Evolutionary conservation across 2,797 vertebrate genomes (phyloP).

Genomic region (Labroides dimidiatus): DNA sequence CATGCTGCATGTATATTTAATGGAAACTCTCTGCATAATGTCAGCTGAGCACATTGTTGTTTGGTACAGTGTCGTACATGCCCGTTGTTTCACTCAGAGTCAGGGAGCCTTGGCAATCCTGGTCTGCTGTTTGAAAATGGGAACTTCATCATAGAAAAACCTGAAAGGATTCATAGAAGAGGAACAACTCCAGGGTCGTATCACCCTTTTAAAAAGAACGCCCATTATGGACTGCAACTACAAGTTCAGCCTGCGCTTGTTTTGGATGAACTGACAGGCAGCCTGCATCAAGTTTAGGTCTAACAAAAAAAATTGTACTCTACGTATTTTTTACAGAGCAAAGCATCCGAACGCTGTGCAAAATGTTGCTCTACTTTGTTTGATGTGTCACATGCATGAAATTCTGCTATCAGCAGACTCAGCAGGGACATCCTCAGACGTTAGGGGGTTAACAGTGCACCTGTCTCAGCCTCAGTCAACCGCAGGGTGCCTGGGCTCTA

Average conservation of each 20-base stretch:
- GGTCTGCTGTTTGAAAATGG: conserved; percentile 11
- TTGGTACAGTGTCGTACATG: conserved; percentile 55
- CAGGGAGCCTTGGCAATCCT: conserved; percentile 8
- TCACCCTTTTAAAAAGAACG: conserved; percentile 22
- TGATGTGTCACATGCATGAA: conserved; percentile 15
- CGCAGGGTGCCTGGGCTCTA: conserved; percentile 67
- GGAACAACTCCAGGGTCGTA: conserved; percentile 5
- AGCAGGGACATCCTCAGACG: conserved; percentile 62
- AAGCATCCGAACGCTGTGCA: conserved; percentile 18
- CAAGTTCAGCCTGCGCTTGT: conserved; percentile 5
- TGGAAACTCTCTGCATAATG: conserved; percentile 72
- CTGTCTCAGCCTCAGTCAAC: conserved; percentile 75
- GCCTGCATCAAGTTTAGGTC: not conserved
- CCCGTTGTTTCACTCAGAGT: not conserved
- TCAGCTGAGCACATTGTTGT: conserved; percentile 71
- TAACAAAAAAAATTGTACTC: conserved; percentile 5
- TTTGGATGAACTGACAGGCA: not conserved
- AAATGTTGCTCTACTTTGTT: conserved; percentile 5
- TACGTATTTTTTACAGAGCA: not conserved
- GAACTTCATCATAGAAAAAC: conserved; percentile 9
- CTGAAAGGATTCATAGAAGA: conserved; percentile 6
- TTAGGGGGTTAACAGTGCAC: conserved; percentile 80
- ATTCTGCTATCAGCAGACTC: conserved; percentile 39
- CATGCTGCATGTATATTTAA: conserved; percentile 81
- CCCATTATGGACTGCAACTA: conserved; percentile 4